Conservation (phyloP, 2,888 invertebrate genomes). For the Therioaphis trifolii region DNA sequence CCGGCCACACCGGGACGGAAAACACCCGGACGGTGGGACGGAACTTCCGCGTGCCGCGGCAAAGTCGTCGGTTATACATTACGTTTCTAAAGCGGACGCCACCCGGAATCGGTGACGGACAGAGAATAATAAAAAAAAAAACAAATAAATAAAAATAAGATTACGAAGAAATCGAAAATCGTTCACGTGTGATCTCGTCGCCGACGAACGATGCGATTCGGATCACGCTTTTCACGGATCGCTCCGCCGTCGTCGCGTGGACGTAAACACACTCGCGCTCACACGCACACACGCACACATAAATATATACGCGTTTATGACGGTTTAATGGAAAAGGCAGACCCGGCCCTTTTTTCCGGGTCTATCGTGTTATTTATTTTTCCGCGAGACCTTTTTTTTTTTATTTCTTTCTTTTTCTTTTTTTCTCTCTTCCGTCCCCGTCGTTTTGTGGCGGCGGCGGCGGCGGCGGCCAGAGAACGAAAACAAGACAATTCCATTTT, state of each 20-base stretch:
- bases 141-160: too few relatives aligned
- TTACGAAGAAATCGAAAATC: too few relatives aligned
- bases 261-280: too few relatives aligned
- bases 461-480: conserved; percentile 14
- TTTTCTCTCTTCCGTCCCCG: background rate
- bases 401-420: background rate
- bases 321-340: conserved; percentile 37
- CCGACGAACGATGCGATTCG: conserved; percentile 21
- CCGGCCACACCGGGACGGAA: too few relatives aligned
- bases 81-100: too few relatives aligned
- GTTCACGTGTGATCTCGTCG: conserved; percentile 22
- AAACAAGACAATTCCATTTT: conserved; percentile 59
- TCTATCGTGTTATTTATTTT: conserved; percentile 34
- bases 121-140: too few relatives aligned
- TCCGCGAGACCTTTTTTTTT: conserved; percentile 9
- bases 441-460: too few relatives aligned
- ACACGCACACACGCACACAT: background rate
- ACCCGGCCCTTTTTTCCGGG: background rate
- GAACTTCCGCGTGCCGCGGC: too few relatives aligned
- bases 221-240: conserved; percentile 27
- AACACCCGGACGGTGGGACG: too few relatives aligned
- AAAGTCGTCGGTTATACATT: too few relatives aligned
- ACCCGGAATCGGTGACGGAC: too few relatives aligned
- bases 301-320: background rate
- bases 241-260: too few relatives aligned